A percentile compares a stretch with the other conserved stretches of the same genome.
These are phyloP conservation scores for Potorous gilbertii DNA, from an alignment of 2,797 vertebrate genomes.

Conservation along the genomic window DNA sequence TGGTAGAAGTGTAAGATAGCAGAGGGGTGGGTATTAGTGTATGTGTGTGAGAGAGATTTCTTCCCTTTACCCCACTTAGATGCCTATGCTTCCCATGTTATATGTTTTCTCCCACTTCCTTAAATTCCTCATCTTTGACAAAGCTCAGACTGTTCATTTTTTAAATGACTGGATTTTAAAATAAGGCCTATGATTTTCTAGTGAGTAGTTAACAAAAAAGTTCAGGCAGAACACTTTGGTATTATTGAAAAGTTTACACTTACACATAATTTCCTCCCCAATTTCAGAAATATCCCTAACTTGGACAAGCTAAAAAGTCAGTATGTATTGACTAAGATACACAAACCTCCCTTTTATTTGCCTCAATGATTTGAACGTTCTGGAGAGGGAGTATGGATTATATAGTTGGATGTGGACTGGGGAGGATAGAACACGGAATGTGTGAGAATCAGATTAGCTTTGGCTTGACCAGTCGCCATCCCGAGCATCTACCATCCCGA, in stretches of 20 bases:
- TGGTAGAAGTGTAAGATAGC: not conserved
- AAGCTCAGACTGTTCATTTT: conserved; percentile 43
- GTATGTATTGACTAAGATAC: conserved; percentile 58
- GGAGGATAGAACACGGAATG: conserved; percentile 38
- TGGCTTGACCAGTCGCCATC: not conserved
- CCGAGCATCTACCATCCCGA: too few species aligned
- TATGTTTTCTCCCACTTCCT: not conserved
- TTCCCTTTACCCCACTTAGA: not conserved
- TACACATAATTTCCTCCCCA: conserved; percentile 71
- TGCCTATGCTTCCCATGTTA: not conserved
- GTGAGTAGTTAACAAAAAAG: conserved; percentile 63
- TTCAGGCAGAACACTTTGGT: conserved; percentile 69
- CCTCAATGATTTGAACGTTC: conserved; percentile 69
- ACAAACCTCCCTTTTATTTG: conserved; percentile 57
- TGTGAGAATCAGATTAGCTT: not conserved
- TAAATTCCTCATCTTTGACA: conserved; percentile 34
- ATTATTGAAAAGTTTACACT: conserved; percentile 59
- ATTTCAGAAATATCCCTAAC: conserved; percentile 73
- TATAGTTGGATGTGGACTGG: conserved; percentile 36
- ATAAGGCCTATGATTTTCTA: conserved; percentile 60
- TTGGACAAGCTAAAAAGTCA: conserved; percentile 76
- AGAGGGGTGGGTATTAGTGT: not conserved
- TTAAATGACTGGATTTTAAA: conserved; percentile 62
- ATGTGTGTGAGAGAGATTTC: not conserved
- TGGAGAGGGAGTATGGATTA: conserved; percentile 46